Conservation (phyloP, 2,888 invertebrate genomes). For the Autographa gamma region DNA sequence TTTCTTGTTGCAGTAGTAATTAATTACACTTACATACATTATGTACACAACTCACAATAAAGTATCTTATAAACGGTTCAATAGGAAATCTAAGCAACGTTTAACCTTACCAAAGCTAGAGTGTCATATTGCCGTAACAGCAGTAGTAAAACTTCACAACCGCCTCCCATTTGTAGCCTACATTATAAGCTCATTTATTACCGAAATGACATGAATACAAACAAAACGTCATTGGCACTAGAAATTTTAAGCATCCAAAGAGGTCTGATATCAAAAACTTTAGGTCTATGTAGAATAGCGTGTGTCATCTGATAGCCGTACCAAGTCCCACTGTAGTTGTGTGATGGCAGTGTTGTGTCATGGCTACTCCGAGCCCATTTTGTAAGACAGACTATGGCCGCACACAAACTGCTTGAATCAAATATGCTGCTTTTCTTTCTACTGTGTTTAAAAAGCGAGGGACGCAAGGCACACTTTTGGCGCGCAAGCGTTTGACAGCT, state of each 20-base stretch:
- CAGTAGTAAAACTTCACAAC: slow-evolving; percentile 76
- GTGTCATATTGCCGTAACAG: slow-evolving; percentile 71
- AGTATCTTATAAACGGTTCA: slow-evolving; percentile 60
- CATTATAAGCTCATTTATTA: slow-evolving; percentile 74
- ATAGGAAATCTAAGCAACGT: slow-evolving; percentile 61
- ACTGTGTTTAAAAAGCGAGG: too few species aligned
- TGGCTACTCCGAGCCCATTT: not conserved
- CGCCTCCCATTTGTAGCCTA: slow-evolving; percentile 73
- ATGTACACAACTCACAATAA: not conserved
- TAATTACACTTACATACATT: not conserved
- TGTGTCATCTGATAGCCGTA: slow-evolving; percentile 47
- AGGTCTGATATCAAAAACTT: slow-evolving; percentile 50
- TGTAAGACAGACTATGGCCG: not conserved
- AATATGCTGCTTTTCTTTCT: too few species aligned
- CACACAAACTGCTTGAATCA: too few species aligned
- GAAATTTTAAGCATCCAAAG: slow-evolving; percentile 55
- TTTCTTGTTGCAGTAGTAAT: too few species aligned
- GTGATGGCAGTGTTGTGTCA: slow-evolving; percentile 30
- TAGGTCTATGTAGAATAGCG: slow-evolving; percentile 48
- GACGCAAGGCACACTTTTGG: too few species aligned
- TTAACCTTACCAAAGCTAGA: slow-evolving; percentile 66
- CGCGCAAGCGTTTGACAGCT: too few species aligned
- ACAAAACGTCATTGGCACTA: slow-evolving; percentile 69
- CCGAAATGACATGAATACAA: slow-evolving; percentile 63
- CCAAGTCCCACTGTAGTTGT: slow-evolving; percentile 5